Base-by-base conservation (phyloP, 2,797 vertebrate species). In the Melanotaenia maccullochi region DNA sequence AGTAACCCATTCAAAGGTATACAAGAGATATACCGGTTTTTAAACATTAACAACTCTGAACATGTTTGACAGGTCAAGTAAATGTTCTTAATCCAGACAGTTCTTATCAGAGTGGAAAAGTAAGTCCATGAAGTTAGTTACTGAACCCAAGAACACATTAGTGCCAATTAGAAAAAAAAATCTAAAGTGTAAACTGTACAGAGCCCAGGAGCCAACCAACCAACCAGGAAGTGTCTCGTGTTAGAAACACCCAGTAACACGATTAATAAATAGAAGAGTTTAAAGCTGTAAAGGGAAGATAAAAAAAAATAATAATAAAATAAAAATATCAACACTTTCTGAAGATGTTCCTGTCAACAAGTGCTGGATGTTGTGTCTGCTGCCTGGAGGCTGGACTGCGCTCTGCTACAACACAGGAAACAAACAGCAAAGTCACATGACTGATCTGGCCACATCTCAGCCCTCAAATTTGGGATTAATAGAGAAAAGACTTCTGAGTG, bases 301-400 rank as follows among this genome's bases (percentile, higher is more conserved):
- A 16, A 16, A 16, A 42, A 42, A 42, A 70, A 79, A 67, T 64
- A 54, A 65, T 1, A 22, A 55, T 59, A 38, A 42, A 35, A n/a
- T 58, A 68, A 54, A 47, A 14, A 60, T 32, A 69, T 79, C 4
- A 78, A 85, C 78, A 83, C 83, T 88, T 85, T 90, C 64, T 89
- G 91, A 84, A 89, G 92, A 80, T 79, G 85, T 84, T 91, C 87
- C 78, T 91, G 93, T 95, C 94, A 95, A 93, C 95, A 95, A 92
- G 92, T 94, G 90, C 95, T 95, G 91, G 95, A 95, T 69, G 94
- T 94, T 85, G 95, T 92, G 89, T 94, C 92, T 92, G 94, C 93
- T 75, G 94, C 92, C 60, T 93, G 93, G 80, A 93, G 87, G 89
- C 78, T 91, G 87, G 94, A 94, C 90, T 93, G 93, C 89, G 93